Conservation (phyloP, 2,113 vertebrate genomes). For the Gavia stellata region DNA sequence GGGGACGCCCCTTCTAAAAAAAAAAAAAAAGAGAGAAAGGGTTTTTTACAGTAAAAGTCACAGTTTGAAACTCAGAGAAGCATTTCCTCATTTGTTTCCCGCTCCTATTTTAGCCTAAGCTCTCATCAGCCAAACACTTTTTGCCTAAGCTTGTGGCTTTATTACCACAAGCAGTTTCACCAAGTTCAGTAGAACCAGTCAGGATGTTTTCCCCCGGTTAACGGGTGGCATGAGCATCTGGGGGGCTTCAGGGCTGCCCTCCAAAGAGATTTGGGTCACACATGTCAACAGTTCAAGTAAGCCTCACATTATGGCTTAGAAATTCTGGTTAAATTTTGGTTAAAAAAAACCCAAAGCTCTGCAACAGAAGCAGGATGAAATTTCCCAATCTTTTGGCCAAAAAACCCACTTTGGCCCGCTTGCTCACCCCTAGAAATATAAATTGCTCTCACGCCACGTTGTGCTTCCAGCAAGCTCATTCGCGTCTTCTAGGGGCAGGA, state of each 20-base stretch:
- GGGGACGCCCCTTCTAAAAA: accelerated
- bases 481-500: not conserved
- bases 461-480: not conserved
- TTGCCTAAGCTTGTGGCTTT: not conserved
- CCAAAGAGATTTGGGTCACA: not conserved
- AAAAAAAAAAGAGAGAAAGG: not conserved
- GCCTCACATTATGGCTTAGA: not conserved
- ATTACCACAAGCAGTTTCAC: not conserved
- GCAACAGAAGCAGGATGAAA: not conserved
- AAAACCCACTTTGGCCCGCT: not conserved
- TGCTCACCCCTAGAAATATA: not conserved
- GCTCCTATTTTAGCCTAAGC: not conserved
- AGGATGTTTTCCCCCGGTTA: not conserved
- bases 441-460: not conserved
- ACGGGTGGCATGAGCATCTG: not conserved
- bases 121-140: not conserved
- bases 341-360: not conserved
- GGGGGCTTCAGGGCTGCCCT: not conserved
- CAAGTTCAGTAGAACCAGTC: not conserved
- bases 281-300: not conserved
- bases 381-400: not conserved
- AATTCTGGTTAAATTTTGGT: not conserved
- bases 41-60: not conserved
- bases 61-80: not conserved
- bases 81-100: not conserved